Evolutionary conservation across 2,888 invertebrate genomes (phyloP), one percentile per base, ranked within the genome.

Genomic region (Metallyticus violacea): DNA sequence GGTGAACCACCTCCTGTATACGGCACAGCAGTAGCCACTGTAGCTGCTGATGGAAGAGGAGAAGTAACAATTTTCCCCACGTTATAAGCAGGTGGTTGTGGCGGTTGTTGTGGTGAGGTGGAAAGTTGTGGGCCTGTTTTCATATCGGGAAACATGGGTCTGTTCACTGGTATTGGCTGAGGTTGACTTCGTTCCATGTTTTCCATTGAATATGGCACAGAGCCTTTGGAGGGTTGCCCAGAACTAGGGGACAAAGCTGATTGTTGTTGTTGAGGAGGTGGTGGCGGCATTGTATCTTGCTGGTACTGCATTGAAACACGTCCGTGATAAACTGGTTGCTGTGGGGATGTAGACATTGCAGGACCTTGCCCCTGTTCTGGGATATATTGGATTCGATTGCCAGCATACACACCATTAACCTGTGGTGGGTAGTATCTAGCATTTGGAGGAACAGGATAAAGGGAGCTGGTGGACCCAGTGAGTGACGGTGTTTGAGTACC

Each of bases 401-500:
- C 40, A 62, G 40, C 25, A 29, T 77, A 77, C n/a, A 77, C 77
- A 4, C 77, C 77, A 6, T 77, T 83, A 27, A 62, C 40, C 6
- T 62, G 40, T 7, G 29, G 78, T 6, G 86, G 40, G 83, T 83
- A 86, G 27, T 86, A 86, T 62, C 86, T 82, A 26, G 83, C 29
- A 29, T 85, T 80, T 4, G 85, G 85, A 15, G 85, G 85, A 29
- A 77, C 82, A 77, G 22, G 85, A 77, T 81, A 87, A 40, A 85
- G 30, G 22, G 85, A 30, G 9, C 79, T 28, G 15, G 62, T 29
- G 7, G 85, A 9, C 4, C 79, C 79, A 7, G 83, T 27, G n/a
- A 30, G 85, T 89, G 86, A 7, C 88, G 88, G 26, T 25, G 90
- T 90, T 86, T 90, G 90, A 22, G 90, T 90, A 22, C 90, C 90